Evolutionary conservation across 30 jellyfish, hydroid and myxozoan genomes (phyloP).

Genomic region (Chironex yamaguchii): DNA sequence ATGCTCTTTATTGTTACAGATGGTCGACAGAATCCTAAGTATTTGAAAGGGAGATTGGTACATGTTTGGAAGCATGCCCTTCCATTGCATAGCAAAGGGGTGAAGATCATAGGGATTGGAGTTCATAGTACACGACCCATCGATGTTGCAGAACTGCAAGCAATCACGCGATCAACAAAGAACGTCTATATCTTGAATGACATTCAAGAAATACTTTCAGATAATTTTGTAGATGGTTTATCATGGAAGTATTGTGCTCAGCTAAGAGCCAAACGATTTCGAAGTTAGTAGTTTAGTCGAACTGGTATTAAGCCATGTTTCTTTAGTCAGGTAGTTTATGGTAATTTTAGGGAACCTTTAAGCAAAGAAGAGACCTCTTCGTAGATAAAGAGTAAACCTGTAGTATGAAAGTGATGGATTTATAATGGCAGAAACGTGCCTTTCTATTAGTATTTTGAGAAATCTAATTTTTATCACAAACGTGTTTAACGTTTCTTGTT

Average conservation of each 20-base stretch:
- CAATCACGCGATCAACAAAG: conserved; percentile 13
- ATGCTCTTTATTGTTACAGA: conserved; percentile 58
- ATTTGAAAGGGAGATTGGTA: conserved; percentile 6
- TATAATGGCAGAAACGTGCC: too few relatives aligned
- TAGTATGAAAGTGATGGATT: too few relatives aligned
- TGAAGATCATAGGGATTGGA: conserved; percentile 44
- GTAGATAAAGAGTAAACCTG: too few relatives aligned
- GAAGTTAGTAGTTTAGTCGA: too few relatives aligned
- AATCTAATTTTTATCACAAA: too few relatives aligned
- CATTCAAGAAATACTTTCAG: conserved; percentile 11
- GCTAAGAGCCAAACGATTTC: neutral
- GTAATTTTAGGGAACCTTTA: too few relatives aligned
- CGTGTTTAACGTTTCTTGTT: too few relatives aligned
- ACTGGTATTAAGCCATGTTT: too few relatives aligned
- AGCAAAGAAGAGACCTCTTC: too few relatives aligned
- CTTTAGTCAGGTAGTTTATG: too few relatives aligned
- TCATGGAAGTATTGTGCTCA: conserved; percentile 22
- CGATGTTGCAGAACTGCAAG: conserved; percentile 51
- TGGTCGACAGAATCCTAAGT: conserved; percentile 59
- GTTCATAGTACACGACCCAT: conserved; percentile 44
- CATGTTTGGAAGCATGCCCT: conserved; percentile 7
- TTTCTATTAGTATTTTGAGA: too few relatives aligned
- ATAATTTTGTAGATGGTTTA: conserved; percentile 3
- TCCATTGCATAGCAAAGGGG: conserved; percentile 17
- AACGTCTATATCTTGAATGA: conserved; percentile 30